These are phyloP conservation scores for Ectobius pallidus DNA, from an alignment of 2,888 invertebrate species.

Conservation along the genomic window DNA sequence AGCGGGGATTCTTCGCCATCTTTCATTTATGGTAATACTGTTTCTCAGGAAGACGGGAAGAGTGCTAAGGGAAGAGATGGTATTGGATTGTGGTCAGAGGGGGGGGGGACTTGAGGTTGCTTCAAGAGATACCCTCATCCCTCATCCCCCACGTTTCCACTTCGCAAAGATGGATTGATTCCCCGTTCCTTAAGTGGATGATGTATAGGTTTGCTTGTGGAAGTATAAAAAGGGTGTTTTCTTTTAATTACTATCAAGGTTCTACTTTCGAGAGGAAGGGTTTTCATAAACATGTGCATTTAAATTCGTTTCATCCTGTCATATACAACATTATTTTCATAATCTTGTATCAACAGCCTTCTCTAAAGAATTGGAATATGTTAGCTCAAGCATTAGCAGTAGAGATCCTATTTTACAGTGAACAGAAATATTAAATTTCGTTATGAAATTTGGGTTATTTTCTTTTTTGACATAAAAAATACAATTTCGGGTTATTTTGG, in stretches of 20 bases:
- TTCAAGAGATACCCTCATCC: constrained; percentile 12
- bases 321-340: background rate
- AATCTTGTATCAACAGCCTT: no score
- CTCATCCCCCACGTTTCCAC: background rate
- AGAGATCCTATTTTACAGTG: no score
- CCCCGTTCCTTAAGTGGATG: constrained; percentile 29
- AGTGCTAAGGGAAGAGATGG: constrained; percentile 1
- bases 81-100: constrained; percentile 10
- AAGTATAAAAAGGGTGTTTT: constrained; percentile 25
- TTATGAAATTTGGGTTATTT: no score
- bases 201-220: constrained; percentile 21
- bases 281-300: background rate
- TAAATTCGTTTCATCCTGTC: background rate
- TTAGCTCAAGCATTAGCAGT: no score
- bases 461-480: no score
- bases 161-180: constrained; percentile 31
- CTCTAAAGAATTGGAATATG: no score
- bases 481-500: no score
- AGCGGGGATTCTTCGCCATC: constrained; percentile 1
- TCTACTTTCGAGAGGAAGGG: constrained; percentile 12
- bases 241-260: constrained; percentile 19
- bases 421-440: no score
- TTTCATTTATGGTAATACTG: constrained; percentile 31
- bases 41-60: background rate
- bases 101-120: background rate